phyloP scores from a whole-genome alignment of 2,888 invertebrate species.

The Cylloceria caligata region DNA sequence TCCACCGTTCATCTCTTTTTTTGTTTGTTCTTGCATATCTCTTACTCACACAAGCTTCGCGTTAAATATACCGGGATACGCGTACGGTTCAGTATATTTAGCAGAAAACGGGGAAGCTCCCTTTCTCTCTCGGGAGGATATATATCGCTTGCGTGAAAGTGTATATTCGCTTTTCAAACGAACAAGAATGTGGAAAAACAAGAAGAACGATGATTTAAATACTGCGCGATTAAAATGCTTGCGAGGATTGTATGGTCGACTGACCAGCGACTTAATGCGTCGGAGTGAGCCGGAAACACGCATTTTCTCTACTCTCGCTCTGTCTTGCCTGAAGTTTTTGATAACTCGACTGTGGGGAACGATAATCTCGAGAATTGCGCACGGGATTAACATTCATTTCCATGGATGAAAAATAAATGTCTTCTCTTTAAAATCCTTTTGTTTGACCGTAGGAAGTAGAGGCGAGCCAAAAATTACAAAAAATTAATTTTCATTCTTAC shows the following conservation, averaged over 20 bases:
- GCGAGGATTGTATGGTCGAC: slow-evolving; percentile 26
- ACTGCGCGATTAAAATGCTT: slow-evolving; percentile 23
- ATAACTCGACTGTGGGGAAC: slow-evolving; percentile 6
- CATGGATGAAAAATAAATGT: background rate
- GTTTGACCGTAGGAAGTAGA: background rate
- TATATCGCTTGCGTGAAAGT: background rate
- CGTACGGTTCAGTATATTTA: slow-evolving; percentile 2
- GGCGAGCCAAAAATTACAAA: background rate
- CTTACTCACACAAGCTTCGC: slow-evolving; percentile 1
- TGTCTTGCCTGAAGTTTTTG: background rate
- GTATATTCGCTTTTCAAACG: background rate
- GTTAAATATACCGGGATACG: slow-evolving; percentile 11
- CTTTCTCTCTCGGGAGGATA: background rate
- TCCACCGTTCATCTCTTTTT: slow-evolving; percentile 8
- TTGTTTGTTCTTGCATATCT: background rate
- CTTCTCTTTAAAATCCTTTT: background rate
- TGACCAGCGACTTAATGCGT: background rate
- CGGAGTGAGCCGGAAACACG: background rate
- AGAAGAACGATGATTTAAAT: slow-evolving; percentile 7
- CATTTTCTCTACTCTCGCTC: background rate
- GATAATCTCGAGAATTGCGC: slow-evolving; percentile 18
- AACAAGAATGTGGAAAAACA: slow-evolving; percentile 1
- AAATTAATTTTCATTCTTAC: background rate
- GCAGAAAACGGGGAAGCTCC: background rate
- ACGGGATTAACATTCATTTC: background rate